phyloP scores from a whole-genome alignment of 2,113 vertebrate species.

The Cephalophus harveyi region DNA sequence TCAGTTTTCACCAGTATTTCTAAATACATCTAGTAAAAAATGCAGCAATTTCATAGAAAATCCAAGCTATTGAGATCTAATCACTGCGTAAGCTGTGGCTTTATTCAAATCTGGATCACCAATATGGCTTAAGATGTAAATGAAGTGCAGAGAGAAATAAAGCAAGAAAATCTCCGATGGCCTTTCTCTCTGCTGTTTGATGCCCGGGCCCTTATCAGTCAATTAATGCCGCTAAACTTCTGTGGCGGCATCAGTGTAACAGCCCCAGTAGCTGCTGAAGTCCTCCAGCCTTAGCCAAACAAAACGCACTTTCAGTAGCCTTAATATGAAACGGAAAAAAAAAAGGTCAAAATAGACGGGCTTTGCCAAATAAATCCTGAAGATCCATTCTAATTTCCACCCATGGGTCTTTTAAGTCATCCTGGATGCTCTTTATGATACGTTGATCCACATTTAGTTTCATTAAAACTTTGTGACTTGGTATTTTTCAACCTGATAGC shows the following conservation, averaged over 20 bases:
- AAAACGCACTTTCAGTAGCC: constrained; percentile 80
- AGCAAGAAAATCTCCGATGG: constrained; percentile 79
- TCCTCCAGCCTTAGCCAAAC: constrained; percentile 79
- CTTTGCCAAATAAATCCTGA: constrained; percentile 84
- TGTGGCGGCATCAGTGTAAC: constrained; percentile 69
- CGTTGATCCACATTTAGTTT: constrained; percentile 82
- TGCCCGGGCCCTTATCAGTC: constrained; percentile 82
- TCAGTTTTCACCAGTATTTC: constrained; percentile 79
- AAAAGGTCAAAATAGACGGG: constrained; percentile 83
- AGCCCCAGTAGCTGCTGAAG: constrained; percentile 71
- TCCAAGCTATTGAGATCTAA: constrained; percentile 85
- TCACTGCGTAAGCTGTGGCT: constrained; percentile 81
- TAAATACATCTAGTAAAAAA: constrained; percentile 72
- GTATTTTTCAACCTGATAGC: constrained; percentile 83
- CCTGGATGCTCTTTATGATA: constrained; percentile 84
- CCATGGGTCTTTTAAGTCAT: constrained; percentile 83
- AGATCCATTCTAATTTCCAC: constrained; percentile 87
- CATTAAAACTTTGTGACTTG: constrained; percentile 84
- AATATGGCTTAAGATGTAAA: constrained; percentile 84
- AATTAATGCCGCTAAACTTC: constrained; percentile 81
- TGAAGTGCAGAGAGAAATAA: constrained; percentile 83
- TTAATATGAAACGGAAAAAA: constrained; percentile 79
- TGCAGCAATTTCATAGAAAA: constrained; percentile 81
- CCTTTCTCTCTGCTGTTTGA: constrained; percentile 80
- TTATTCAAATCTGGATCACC: constrained; percentile 85